Conservation (phyloP, 2,797 vertebrate species). For the Urosaurus nigricauda region DNA sequence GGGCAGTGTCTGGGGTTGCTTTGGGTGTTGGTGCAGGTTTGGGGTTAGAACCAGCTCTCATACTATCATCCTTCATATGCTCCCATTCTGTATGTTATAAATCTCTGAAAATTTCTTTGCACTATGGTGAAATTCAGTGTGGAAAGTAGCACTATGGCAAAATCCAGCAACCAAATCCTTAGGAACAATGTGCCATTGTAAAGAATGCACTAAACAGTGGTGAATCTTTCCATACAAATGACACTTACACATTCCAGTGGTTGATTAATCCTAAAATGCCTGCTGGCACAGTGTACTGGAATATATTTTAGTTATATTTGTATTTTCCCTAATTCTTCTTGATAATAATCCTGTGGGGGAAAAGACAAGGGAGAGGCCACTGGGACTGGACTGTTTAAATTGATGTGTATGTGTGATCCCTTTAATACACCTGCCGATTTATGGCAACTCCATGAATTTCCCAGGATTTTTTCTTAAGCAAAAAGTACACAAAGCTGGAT, state of each 20-base stretch:
- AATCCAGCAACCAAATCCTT: neutral
- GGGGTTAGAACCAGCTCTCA: neutral
- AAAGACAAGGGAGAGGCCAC: neutral
- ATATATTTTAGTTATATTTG: neutral
- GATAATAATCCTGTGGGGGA: neutral
- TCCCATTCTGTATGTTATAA: neutral
- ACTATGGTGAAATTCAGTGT: neutral
- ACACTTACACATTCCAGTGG: neutral
- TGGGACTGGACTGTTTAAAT: neutral
- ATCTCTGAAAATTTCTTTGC: neutral
- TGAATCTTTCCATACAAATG: too few species aligned
- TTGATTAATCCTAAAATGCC: neutral
- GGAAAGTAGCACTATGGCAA: neutral
- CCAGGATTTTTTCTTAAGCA: too few species aligned
- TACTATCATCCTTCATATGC: neutral
- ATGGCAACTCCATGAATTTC: too few species aligned
- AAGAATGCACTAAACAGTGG: too few species aligned
- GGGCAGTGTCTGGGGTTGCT: neutral
- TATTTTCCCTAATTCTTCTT: neutral
- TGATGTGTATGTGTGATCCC: too few species aligned
- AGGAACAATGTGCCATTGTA: too few species aligned
- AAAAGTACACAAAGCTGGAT: too few species aligned
- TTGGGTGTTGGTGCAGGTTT: neutral
- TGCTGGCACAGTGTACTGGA: neutral
- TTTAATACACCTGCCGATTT: too few species aligned